Evolutionary conservation across 1,140 invertebrate genomes (phyloP), one percentile per base, ranked within the genome.

Genomic region (Trichonephila inaurata): DNA sequence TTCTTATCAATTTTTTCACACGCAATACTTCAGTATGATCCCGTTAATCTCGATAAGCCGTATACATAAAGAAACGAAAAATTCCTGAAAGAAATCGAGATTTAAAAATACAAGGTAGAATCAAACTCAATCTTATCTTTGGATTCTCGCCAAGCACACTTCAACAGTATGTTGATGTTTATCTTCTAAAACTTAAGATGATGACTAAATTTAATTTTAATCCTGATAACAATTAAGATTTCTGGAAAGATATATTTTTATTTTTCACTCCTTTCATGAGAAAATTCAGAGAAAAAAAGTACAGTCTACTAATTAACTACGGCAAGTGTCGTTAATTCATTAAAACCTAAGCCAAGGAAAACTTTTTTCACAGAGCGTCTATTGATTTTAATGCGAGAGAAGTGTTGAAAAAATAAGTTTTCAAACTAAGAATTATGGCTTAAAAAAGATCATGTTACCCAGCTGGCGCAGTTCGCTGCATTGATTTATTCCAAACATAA

Each of bases 401-500:
- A 85, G 77, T 85, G 60, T 33, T 14, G 58, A 83, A 92, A 91
- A 92, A 92, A 92, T 28, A 85, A 77, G 64, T 92, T 91, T 91
- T 18, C 72, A 82, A 91, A 91, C 89, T 91, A 85, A 92, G 90
- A 92, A 33, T 91, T 81, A 92, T 85, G 62, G 90, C 60, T 81
- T 81, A 66, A 92, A 92, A 92, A 92, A 85, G 90, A 92, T 92
- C 90, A 92, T 81, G 61, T 92, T 66, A 4, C 19, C 33, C 90
- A 92, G 58, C 90, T 92, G 90, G 90, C 60, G 77, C 61, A 19
- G 44, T 92, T 85, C 90, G 21, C 81, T 85, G 82, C 60, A 92
- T 92, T 92, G 90, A 92, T 92, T 92, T 92, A 92, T 92, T 92
- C 72, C 72, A 18, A 66, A 85, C 61, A 92, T 92, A 92, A 92